Evolutionary conservation across 2,888 invertebrate genomes (phyloP).

Genomic region (Eristalinus sepulchralis): DNA sequence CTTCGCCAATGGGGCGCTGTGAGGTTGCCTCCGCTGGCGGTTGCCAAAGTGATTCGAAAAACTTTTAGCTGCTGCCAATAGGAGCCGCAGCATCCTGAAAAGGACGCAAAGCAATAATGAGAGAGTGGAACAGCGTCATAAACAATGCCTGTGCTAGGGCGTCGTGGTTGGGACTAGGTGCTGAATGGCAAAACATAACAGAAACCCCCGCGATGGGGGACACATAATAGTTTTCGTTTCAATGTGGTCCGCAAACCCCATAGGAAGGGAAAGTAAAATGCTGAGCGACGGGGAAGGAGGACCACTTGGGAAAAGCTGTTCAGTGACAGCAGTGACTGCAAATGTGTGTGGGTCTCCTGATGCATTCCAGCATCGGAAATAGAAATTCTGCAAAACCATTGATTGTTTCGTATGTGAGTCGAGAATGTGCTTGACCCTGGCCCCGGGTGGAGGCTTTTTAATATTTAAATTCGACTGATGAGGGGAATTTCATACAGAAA

Average conservation of each 20-base stretch:
- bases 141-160: background rate
- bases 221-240: conserved; percentile 12
- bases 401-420: background rate
- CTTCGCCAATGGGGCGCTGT: background rate
- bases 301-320: background rate
- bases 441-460: background rate
- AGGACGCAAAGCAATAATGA: conserved; percentile 26
- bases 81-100: background rate
- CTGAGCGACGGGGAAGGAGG: background rate
- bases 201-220: background rate
- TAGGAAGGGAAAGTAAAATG: background rate
- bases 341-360: background rate
- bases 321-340: background rate
- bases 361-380: background rate
- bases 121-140: background rate
- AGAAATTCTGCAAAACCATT: background rate
- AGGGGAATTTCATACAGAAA: too few species aligned
- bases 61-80: conserved; percentile 21
- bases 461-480: background rate
- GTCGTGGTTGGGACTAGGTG: background rate
- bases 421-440: background rate
- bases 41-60: conserved; percentile 34
- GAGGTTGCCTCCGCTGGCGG: background rate
- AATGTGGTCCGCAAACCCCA: background rate
- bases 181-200: conserved; percentile 2